phyloP scores from a whole-genome alignment of 2,888 invertebrate genomes.

The Chironomus tentans region DNA sequence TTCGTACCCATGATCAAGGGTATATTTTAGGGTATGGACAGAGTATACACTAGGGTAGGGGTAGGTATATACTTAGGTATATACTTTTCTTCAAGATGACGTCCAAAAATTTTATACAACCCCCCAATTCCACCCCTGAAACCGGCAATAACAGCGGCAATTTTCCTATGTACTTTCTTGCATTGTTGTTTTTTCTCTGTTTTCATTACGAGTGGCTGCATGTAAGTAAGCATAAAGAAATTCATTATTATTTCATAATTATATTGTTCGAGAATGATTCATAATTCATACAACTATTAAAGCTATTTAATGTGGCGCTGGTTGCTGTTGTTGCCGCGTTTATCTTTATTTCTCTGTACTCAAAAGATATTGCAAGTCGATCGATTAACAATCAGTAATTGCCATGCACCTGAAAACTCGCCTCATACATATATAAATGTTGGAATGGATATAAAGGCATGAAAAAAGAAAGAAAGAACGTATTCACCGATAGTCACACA shows the following conservation, averaged over 20 bases:
- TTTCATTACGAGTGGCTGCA: no score
- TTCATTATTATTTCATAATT: slow-evolving; percentile 12
- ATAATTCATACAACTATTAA: slow-evolving; percentile 10
- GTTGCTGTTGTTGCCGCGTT: not conserved
- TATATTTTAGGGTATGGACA: no score
- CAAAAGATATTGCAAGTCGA: not conserved
- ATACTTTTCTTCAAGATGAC: no score
- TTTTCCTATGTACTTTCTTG: not conserved
- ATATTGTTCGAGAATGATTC: slow-evolving; percentile 18
- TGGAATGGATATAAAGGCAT: not conserved
- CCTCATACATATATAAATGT: not conserved
- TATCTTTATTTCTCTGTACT: not conserved
- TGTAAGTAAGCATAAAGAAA: no score
- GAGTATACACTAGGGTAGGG: no score
- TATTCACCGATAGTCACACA: slow-evolving; percentile 16
- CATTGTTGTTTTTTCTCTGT: no score
- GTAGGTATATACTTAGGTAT: no score
- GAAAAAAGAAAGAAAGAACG: not conserved
- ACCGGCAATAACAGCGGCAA: not conserved
- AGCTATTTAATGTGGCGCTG: not conserved
- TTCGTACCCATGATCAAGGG: no score
- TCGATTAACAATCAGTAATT: not conserved
- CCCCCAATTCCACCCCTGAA: no score
- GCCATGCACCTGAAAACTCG: not conserved
- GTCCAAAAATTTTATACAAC: no score